Base-by-base conservation (phyloP, 2,113 vertebrate species). In the Corythornis vintsioides region DNA sequence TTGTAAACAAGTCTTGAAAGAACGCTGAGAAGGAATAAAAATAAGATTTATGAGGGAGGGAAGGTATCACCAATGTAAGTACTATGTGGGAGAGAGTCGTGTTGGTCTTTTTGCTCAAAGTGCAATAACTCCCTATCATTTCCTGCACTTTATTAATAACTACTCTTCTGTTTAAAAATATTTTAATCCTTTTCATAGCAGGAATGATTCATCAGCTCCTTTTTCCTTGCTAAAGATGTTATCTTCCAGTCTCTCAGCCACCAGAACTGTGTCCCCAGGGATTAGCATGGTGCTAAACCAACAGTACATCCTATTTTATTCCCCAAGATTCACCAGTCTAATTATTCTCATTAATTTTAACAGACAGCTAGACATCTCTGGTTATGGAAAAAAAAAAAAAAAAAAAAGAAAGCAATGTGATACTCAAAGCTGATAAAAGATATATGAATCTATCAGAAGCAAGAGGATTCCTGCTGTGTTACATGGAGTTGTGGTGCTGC, bases 121-220 rank as follows among this genome's bases (percentile, higher is more conserved):
- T 90, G 92, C 70, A 95, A 5, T 92, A 86, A 69, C 83, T 96
- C 85, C 83, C 69, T 90, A 95, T 93, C 61, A 83, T 95, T 96
- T 96, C 94, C 93, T 95, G 90, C 76, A 65, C 93, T 96, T 95
- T 96, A 96, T 96, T 95, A 96, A 95, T 95, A 95, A 96, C 96
- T 92, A 59, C 60, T 91, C 79, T 74, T 95, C 92, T 95, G 88
- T 95, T 94, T 96, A 88, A 95, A 96, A 96, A 96, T 94, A 96
- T 93, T 95, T 94, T 86, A 96, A 93, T 96, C 86, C 80, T 38
- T 95, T 96, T 94, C 13, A 2, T 89, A 93, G 85, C 86, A 56
- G 57, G 33, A 40, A 71, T 95, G 93, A 96, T 52, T 96, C 93
- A 95, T 75, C 80, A 90, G 57, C 79, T 90, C 79, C 65, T 86